Conservation (phyloP, 2,888 invertebrate genomes). For the Drosophila helvetica region DNA sequence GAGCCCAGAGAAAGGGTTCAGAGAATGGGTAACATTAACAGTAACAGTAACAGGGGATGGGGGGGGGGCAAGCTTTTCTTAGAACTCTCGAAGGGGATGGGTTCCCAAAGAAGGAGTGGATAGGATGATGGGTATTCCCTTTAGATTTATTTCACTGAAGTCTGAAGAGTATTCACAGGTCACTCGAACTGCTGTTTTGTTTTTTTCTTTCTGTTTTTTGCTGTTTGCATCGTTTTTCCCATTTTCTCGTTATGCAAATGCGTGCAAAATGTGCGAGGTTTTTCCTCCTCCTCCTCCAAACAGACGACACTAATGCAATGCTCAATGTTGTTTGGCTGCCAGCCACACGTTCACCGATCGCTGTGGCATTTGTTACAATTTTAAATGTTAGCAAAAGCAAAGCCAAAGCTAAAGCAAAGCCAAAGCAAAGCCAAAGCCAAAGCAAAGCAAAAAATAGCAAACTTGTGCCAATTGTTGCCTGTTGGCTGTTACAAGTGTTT, state of each 20-base stretch:
- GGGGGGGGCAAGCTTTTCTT: constrained; percentile 65
- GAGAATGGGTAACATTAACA: not conserved
- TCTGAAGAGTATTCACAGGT: constrained; percentile 52
- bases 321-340: constrained; percentile 58
- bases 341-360: constrained; percentile 74
- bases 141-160: too few relatives aligned
- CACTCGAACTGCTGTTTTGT: constrained; percentile 3
- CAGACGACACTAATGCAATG: constrained; percentile 31
- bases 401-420: constrained; percentile 57
- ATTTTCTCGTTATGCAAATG: constrained; percentile 74
- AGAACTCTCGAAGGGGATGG: constrained; percentile 61
- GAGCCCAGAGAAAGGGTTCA: constrained; percentile 26
- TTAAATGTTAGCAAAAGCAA: constrained; percentile 74
- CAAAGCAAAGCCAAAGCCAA: constrained; percentile 62
- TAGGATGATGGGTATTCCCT: not conserved
- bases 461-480: constrained; percentile 72
- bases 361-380: constrained; percentile 80
- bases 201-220: not conserved
- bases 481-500: constrained; percentile 61
- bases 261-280: constrained; percentile 78
- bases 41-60: not conserved
- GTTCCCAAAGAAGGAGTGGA: too few relatives aligned
- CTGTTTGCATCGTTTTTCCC: constrained; percentile 2
- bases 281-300: constrained; percentile 37
- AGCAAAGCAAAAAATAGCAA: constrained; percentile 36